These are phyloP conservation scores for Latrodectus geometricus DNA, from an alignment of 1,140 invertebrate species.

Conservation along the genomic window DNA sequence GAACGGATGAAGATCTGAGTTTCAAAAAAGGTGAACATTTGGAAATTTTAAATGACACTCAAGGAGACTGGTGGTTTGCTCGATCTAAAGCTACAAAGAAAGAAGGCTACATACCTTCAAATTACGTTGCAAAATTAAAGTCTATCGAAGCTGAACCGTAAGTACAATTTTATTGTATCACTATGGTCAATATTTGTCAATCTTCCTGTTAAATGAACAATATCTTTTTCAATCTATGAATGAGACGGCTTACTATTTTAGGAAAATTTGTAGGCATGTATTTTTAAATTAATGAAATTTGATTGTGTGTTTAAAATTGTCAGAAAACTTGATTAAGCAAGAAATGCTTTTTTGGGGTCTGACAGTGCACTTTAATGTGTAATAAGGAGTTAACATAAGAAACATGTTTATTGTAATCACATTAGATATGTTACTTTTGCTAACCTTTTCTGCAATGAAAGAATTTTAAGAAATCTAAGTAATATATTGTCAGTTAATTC, in stretches of 20 bases:
- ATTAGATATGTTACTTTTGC: too few relatives aligned
- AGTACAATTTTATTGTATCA: conserved; percentile 71
- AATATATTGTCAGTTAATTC: too few relatives aligned
- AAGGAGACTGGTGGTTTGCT: conserved; percentile 99
- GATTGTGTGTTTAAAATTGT: too few relatives aligned
- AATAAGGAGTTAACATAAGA: too few relatives aligned
- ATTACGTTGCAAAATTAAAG: conserved; percentile 99
- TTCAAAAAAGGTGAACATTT: conserved; percentile 98
- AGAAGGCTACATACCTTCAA: conserved; percentile 99
- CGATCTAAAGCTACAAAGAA: conserved; percentile 93
- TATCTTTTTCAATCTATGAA: background rate
- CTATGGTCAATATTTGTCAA: background rate
- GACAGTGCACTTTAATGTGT: too few relatives aligned
- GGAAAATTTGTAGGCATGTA: background rate
- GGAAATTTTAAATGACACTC: conserved; percentile 98
- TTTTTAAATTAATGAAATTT: background rate
- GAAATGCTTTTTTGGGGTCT: too few relatives aligned
- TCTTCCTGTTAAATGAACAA: background rate
- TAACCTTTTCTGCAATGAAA: too few relatives aligned
- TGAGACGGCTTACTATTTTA: background rate
- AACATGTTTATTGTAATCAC: too few relatives aligned
- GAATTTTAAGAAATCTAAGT: too few relatives aligned
- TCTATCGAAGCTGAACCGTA: conserved; percentile 99
- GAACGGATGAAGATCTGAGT: conserved; percentile 98
- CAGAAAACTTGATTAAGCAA: too few relatives aligned